Conservation (phyloP, 1,140 invertebrate genomes). For the Drosophila lacertosa region DNA sequence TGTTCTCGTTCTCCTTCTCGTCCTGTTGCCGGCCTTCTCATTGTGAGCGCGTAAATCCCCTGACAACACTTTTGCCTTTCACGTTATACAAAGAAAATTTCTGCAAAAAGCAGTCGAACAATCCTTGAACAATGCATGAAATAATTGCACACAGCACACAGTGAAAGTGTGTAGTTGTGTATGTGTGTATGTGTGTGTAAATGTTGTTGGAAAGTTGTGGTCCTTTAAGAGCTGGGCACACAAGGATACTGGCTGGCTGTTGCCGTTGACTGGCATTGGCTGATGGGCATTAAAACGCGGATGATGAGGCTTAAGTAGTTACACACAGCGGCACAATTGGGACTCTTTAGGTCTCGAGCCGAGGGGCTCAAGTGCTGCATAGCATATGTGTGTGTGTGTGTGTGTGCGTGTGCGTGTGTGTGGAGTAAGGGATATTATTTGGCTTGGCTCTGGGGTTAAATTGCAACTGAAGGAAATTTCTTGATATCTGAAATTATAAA, state of each 20-base stretch:
- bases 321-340: conserved; percentile 35
- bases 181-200: conserved; percentile 3
- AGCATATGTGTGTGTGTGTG: conserved; percentile 67
- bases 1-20: conserved; percentile 7
- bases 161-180: conserved; percentile 5
- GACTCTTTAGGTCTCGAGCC: conserved; percentile 45
- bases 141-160: conserved; percentile 72
- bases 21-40: conserved; percentile 34
- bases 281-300: conserved; percentile 75
- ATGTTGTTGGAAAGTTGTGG: conserved; percentile 39
- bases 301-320: conserved; percentile 79
- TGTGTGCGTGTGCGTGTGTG: no score
- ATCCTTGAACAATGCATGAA: conserved; percentile 76
- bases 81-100: conserved; percentile 65
- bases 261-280: conserved; percentile 39
- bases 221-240: conserved; percentile 55
- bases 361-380: conserved; percentile 57
- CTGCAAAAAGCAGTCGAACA: conserved; percentile 64
- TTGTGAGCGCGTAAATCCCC: conserved; percentile 71
- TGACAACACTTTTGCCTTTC: conserved; percentile 75
- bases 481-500: conserved; percentile 33
- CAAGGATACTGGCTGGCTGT: conserved; percentile 34
- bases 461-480: conserved; percentile 11
- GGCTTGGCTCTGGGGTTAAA: conserved; percentile 1
- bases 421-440: conserved; percentile 13